Conservation (phyloP, 2,113 vertebrate species). For the Otis tarda region DNA sequence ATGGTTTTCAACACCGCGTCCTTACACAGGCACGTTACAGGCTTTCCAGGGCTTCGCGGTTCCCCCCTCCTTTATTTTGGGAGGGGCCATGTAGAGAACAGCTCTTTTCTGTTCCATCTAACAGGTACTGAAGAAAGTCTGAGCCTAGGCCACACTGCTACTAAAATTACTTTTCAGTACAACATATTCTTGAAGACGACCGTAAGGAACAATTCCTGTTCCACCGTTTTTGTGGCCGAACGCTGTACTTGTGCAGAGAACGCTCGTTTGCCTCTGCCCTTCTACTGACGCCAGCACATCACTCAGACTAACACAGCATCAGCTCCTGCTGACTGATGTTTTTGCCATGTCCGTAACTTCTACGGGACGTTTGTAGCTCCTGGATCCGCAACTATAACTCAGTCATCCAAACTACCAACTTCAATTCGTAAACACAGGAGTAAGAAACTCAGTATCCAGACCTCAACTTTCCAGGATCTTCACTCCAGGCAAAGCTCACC, state of each 20-base stretch:
- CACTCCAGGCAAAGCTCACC: neutral
- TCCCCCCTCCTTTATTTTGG: neutral
- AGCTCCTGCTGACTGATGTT: neutral
- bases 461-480: neutral
- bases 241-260: rapidly evolving
- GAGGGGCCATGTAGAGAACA: neutral
- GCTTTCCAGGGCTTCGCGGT: neutral
- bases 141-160: rapidly evolving
- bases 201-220: rapidly evolving
- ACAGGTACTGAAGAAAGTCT: neutral
- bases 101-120: neutral
- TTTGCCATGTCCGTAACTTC: neutral
- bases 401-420: neutral
- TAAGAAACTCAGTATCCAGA: neutral
- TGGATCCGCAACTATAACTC: rapidly evolving
- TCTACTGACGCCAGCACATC: neutral
- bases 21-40: neutral
- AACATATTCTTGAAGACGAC: neutral
- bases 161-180: neutral
- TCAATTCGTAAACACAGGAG: neutral
- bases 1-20: neutral
- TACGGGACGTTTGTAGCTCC: neutral
- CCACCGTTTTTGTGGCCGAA: neutral
- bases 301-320: neutral
- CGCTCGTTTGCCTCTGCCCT: rapidly evolving